Evolutionary conservation across 92 coral and sea anemone genomes (phyloP).

Genomic region (Palythoa caribaeorum): DNA sequence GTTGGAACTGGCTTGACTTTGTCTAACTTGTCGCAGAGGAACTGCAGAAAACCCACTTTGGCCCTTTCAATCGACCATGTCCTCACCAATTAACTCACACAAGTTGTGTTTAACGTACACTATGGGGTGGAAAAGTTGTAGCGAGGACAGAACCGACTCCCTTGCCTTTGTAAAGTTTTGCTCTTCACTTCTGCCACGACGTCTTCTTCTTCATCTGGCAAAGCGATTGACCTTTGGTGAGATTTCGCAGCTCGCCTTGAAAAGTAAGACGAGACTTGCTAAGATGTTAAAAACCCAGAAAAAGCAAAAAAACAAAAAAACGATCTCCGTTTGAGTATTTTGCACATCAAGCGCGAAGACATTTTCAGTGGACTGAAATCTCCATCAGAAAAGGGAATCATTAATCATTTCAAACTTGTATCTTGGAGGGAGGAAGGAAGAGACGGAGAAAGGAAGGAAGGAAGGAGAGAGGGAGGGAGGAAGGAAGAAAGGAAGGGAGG

Average conservation of each 20-base stretch:
- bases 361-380: conserved; percentile 13
- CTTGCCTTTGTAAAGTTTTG: neutral
- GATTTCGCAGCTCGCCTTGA: no score
- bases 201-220: no score
- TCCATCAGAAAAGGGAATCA: conserved; percentile 1
- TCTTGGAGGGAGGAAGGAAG: neutral
- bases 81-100: neutral
- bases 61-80: neutral
- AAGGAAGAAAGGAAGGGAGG: neutral
- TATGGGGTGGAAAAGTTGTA: neutral
- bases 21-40: neutral
- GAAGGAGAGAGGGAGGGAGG: neutral
- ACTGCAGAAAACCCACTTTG: neutral
- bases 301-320: neutral
- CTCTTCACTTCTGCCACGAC: conserved; percentile 8
- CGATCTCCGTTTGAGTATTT: no score
- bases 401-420: neutral
- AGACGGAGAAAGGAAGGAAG: neutral
- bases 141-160: conserved; percentile 30
- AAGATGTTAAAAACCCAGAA: neutral
- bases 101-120: neutral
- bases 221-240: no score
- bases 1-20: neutral
- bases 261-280: no score
- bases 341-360: neutral